phyloP scores from a whole-genome alignment of 2,797 vertebrate species.

The Mergus octosetaceus region DNA sequence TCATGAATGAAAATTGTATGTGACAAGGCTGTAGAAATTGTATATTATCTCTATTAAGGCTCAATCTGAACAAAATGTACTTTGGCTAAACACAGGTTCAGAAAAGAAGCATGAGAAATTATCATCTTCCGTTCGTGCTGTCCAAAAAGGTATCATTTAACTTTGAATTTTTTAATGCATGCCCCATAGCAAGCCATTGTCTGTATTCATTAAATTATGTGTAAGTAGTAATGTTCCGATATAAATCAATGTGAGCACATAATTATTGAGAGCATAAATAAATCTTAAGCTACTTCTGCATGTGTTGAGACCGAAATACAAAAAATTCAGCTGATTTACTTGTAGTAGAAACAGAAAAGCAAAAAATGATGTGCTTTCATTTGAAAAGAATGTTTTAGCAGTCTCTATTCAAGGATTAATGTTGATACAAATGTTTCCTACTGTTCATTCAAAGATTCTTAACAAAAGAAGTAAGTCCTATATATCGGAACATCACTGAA shows the following conservation, averaged over 20 bases:
- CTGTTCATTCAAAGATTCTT: neutral
- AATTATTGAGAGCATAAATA: neutral
- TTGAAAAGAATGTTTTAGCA: neutral
- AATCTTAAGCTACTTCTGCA: constrained; percentile 14
- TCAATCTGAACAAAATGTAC: constrained; percentile 86
- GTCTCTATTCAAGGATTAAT: neutral
- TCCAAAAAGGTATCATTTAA: constrained; percentile 93
- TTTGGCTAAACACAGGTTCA: constrained; percentile 91
- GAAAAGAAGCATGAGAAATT: constrained; percentile 99
- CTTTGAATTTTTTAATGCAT: constrained; percentile 86
- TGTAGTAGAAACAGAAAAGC: neutral
- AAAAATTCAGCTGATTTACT: neutral
- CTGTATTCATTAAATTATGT: constrained; percentile 65
- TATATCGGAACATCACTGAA: constrained; percentile 79
- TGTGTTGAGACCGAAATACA: neutral
- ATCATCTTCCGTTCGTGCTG: constrained; percentile 96
- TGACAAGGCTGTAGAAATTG: constrained; percentile 84
- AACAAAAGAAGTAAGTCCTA: neutral
- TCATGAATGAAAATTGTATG: constrained; percentile 84
- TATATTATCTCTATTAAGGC: constrained; percentile 84
- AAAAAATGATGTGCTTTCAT: neutral
- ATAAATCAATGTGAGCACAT: constrained; percentile 1
- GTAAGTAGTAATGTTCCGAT: constrained; percentile 80
- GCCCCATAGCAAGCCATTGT: constrained; percentile 75
- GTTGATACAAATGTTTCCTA: neutral